Base-by-base conservation (phyloP, 2,888 invertebrate species). In the Rhingia campestris region DNA sequence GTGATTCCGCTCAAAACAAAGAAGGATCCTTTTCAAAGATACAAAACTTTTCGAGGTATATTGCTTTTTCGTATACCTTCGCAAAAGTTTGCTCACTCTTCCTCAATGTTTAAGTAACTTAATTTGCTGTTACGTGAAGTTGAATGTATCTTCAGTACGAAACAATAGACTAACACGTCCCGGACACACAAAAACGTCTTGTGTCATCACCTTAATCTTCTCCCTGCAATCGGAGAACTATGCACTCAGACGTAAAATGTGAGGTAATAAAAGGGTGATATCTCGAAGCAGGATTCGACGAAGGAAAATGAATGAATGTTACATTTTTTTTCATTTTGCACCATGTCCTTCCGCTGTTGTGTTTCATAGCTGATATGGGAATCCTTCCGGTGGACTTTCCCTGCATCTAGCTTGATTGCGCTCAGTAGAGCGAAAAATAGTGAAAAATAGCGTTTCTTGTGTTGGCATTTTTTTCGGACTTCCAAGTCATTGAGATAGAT, bases 361-460 rank as follows among this genome's bases (percentile, higher is more conserved):
- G 47, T 74, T 74, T 74, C 63, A 74, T 64, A 64, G 41, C 56
- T 74, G 64, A 74, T 74, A 64, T 74, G 33, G 49, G 41, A 9
- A 58, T 58, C 56, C 22, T 22, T 22, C 22, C 64, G 43, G 45
- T 12, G 30, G 37, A 56, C 14, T 12, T 3, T 22, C 14, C 9
- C 22, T 22, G 2, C 30, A 41, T n/a, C 35, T 22, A 14, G 33
- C 32, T 32, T 64, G 10, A 43, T 10, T 32, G 30, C 9, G 30
- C 30, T 5, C 6, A 35, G 33, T 5, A 6, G 14, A 32, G 51
- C 32, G 51, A 64, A 37, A 64, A 64, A 49, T 64, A 30, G 22
- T n/a, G 4, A 64, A 51, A 64, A 64, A 49, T 64, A 30, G 22
- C 7, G 4, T 49, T 39, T 49, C n/a, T 30, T 56, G 37, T 64